These are phyloP conservation scores for Hiodon alosoides DNA, from an alignment of 2,113 vertebrate genomes.

Conservation along the genomic window DNA sequence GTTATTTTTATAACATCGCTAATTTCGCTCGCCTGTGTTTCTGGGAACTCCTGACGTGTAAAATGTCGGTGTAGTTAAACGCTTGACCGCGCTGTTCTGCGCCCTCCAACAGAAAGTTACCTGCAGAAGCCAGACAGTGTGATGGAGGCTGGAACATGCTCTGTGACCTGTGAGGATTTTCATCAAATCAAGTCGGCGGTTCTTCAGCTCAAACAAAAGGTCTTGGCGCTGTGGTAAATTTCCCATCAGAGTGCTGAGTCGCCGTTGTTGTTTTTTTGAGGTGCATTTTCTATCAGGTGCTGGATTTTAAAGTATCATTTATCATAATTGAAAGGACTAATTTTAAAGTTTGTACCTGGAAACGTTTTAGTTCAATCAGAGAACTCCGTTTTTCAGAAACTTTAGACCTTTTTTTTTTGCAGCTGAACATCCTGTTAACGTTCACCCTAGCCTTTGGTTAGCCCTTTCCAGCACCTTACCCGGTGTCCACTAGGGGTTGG, in stretches of 20 bases:
- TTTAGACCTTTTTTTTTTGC: too few relatives aligned
- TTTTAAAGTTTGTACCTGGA: too few relatives aligned
- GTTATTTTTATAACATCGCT: too few relatives aligned
- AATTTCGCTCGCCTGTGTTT: not conserved
- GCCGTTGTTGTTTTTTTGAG: slow-evolving; percentile 1
- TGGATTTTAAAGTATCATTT: not conserved
- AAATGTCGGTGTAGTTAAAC: too few relatives aligned
- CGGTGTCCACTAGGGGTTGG: too few relatives aligned
- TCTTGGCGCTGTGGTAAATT: slow-evolving; percentile 35
- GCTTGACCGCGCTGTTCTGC: too few relatives aligned
- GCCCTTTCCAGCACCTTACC: too few relatives aligned
- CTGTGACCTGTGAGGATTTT: slow-evolving; percentile 88
- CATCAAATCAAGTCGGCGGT: slow-evolving; percentile 88
- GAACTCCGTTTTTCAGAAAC: too few relatives aligned
- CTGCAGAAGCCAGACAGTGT: slow-evolving; percentile 77
- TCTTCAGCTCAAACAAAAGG: slow-evolving; percentile 92
- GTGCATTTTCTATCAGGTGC: not conserved
- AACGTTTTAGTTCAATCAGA: too few relatives aligned
- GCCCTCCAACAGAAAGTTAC: slow-evolving; percentile 60
- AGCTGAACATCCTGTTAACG: too few relatives aligned
- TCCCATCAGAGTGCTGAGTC: slow-evolving; percentile 28
- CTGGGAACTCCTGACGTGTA: not conserved
- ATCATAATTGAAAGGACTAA: too few relatives aligned
- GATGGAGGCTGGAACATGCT: slow-evolving; percentile 73
- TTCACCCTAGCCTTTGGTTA: too few relatives aligned